A percentile compares a stretch with the other conserved stretches of the same genome.
phyloP scores from a whole-genome alignment of 1,140 invertebrate species.

The Cyclina sinensis region DNA sequence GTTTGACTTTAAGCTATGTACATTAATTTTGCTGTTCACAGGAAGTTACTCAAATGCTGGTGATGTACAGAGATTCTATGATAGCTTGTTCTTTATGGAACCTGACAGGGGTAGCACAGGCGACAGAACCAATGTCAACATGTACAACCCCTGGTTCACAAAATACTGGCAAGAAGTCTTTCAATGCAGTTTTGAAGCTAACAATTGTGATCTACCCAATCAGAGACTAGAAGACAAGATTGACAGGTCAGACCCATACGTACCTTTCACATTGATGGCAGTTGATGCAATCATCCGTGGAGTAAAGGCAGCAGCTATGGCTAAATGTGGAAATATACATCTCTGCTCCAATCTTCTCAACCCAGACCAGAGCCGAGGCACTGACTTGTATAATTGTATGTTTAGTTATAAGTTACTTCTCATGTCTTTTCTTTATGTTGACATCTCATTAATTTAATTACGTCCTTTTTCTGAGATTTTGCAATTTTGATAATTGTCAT shows the following conservation, averaged over 20 bases:
- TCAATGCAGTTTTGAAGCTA: slow-evolving; percentile 56
- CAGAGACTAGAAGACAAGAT: slow-evolving; percentile 44
- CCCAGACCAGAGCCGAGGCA: slow-evolving; percentile 58
- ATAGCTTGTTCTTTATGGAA: slow-evolving; percentile 62
- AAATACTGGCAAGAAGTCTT: slow-evolving; percentile 79
- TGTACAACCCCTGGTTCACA: slow-evolving; percentile 72
- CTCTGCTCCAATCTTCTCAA: slow-evolving; percentile 75
- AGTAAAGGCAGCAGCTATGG: slow-evolving; percentile 61
- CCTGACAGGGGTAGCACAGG: slow-evolving; percentile 44
- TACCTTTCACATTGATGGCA: slow-evolving; percentile 77
- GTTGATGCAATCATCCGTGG: slow-evolving; percentile 76
- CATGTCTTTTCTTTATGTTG: neutral
- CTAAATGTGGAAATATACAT: slow-evolving; percentile 50
- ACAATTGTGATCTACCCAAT: slow-evolving; percentile 50
- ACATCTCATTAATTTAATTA: too few species aligned
- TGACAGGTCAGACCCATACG: slow-evolving; percentile 58
- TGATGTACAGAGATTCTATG: slow-evolving; percentile 68
- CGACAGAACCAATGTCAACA: slow-evolving; percentile 37
- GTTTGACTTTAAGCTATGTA: too few species aligned
- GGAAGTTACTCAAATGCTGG: neutral
- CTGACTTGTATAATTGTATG: slow-evolving; percentile 66
- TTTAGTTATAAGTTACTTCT: neutral
- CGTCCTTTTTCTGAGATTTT: too few species aligned
- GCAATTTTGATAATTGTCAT: too few species aligned
- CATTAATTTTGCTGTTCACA: slow-evolving; percentile 11